Evolutionary conservation across 2,113 vertebrate genomes (phyloP).

Genomic region (Malurus elegans): DNA sequence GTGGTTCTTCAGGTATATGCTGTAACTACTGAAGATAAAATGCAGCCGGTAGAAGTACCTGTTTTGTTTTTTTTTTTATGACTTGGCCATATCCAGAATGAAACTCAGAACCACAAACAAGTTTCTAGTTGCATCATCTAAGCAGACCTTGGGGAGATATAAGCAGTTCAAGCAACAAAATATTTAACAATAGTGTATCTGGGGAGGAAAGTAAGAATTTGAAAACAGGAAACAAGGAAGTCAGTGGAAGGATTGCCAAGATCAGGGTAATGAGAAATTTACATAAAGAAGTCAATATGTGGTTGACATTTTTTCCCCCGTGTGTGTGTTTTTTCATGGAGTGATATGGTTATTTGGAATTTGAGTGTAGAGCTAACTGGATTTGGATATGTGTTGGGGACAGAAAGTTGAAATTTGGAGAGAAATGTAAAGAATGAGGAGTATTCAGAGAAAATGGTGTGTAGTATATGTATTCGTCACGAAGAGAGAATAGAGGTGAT

Average conservation of each 20-base stretch:
- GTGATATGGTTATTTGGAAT: background rate
- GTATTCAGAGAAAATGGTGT: background rate
- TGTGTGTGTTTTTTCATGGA: background rate
- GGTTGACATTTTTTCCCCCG: accelerated
- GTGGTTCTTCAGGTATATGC: background rate
- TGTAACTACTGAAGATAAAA: background rate
- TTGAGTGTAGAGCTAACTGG: background rate
- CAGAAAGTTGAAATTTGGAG: background rate
- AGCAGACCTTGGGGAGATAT: background rate
- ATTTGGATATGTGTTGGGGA: background rate
- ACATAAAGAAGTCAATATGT: background rate
- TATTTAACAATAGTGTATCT: background rate
- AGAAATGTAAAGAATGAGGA: background rate
- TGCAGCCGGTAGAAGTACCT: background rate
- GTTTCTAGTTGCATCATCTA: background rate
- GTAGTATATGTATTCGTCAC: background rate
- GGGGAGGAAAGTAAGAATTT: background rate
- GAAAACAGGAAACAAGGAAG: background rate
- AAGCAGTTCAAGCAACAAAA: background rate
- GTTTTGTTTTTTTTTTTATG: background rate
- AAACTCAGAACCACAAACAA: background rate
- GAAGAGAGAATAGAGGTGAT: background rate
- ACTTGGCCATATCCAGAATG: background rate
- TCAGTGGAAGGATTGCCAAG: background rate
- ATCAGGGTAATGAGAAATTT: background rate